A percentile compares a stretch with the other conserved stretches of the same genome.
phyloP scores from a whole-genome alignment of 2,888 invertebrate genomes.

The Cosmorhoe ocellata region DNA sequence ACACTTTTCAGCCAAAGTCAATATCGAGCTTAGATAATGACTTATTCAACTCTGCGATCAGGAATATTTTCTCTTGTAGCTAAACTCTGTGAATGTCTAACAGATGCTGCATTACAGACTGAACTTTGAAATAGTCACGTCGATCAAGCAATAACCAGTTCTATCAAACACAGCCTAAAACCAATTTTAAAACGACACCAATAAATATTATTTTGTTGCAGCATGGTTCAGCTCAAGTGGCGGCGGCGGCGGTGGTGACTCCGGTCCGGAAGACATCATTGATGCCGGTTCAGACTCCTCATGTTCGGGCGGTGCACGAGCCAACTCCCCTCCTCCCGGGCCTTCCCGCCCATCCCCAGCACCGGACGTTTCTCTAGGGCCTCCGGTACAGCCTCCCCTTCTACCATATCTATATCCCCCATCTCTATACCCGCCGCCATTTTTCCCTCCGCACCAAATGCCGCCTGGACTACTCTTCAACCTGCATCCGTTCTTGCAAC shows the following conservation, averaged over 20 bases:
- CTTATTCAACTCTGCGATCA: too few species aligned
- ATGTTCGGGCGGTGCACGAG: slow-evolving; percentile 85
- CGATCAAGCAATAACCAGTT: too few species aligned
- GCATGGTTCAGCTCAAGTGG: slow-evolving; percentile 86
- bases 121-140: too few species aligned
- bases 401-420: slow-evolving; percentile 97
- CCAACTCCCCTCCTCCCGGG: slow-evolving; percentile 80
- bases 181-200: too few species aligned
- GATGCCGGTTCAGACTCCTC: slow-evolving; percentile 88
- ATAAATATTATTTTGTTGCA: slow-evolving; percentile 45
- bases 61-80: too few species aligned
- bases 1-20: too few species aligned
- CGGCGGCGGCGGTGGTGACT: slow-evolving; percentile 80
- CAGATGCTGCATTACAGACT: too few species aligned
- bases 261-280: slow-evolving; percentile 84
- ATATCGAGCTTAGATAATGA: too few species aligned
- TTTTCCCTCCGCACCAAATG: slow-evolving; percentile 89
- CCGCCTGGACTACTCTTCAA: slow-evolving; percentile 94
- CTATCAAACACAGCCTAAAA: too few species aligned
- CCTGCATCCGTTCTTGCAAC: slow-evolving; percentile 93
- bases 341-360: slow-evolving; percentile 88
- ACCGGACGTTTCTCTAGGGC: slow-evolving; percentile 96
- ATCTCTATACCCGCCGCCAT: slow-evolving; percentile 90
- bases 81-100: too few species aligned
- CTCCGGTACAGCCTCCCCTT: slow-evolving; percentile 95